Base-by-base conservation (phyloP, 2,888 invertebrate species). In the Sphinx pinastri region DNA sequence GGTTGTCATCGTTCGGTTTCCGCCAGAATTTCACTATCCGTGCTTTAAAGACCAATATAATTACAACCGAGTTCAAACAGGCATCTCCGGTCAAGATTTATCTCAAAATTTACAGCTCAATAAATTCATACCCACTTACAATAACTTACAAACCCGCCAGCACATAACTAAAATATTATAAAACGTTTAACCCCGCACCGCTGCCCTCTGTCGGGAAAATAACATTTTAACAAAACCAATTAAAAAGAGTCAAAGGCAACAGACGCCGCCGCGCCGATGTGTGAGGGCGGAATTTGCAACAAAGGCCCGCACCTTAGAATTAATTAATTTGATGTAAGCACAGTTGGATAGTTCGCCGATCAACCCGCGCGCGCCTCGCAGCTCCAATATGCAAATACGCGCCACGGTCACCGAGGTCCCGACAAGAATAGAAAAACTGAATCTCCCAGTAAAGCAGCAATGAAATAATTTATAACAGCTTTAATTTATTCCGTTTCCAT, bases 261-360 rank as follows among this genome's bases (percentile, higher is more conserved):
- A 68, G 63, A 52, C 38, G 54, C 13, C 38, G 54, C 13, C 70
- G 67, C 54, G 67, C 68, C 68, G 69, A 68, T 71, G 69, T 71
- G 63, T 73, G 71, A 73, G 72, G 16, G 38, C 71, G 71, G 68
- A 77, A 78, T 76, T 75, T 75, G 73, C 74, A 78, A 69, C 74
- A 78, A 69, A 69, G 69, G 60, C 38, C 52, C 77, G 74, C 76
- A 69, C 79, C 80, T 73, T 77, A 77, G 79, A 85, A 84, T 86
- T 86, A 85, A 87, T 88, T 84, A 83, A 85, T 82, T 80, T 78
- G 83, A 82, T 84, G 80, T 79, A 80, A 85, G 63, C 63, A 63
- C 63, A 63, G 63, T 63, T 63, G 63, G 63, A 63, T 63, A 86
- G 81, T 79, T 75, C 75, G 72, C 74, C 78, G 76, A 81, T 79